Percentiles rank a stretch among this genome's conserved stretches.
phyloP scores from a whole-genome alignment of 2,113 vertebrate genomes.

The Labeo rohita region DNA sequence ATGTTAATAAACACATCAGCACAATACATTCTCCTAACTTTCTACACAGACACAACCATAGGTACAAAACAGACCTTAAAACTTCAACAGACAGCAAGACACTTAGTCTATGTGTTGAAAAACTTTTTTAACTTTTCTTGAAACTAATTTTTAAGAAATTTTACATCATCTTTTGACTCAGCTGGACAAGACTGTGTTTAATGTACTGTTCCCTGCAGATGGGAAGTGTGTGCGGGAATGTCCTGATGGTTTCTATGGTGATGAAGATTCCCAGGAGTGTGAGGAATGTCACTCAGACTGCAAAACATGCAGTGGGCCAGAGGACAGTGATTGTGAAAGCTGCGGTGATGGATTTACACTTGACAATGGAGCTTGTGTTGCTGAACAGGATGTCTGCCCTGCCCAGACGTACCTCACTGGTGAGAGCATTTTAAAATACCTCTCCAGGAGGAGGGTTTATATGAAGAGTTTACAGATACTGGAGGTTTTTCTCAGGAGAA shows the following conservation, averaged over 20 bases:
- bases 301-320: constrained; percentile 75
- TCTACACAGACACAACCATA: no score
- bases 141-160: no score
- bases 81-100: no score
- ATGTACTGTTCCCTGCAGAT: constrained; percentile 59
- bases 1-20: no score
- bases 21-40: no score
- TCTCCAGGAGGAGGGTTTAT: no score
- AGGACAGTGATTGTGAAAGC: constrained; percentile 72
- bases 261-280: constrained; percentile 81
- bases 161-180: not conserved
- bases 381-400: constrained; percentile 60
- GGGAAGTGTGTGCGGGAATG: constrained; percentile 71
- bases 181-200: not conserved
- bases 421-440: constrained; percentile 64
- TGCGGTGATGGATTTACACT: constrained; percentile 71
- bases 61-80: no score
- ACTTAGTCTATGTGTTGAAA: no score
- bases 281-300: constrained; percentile 84
- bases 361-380: constrained; percentile 72
- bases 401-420: constrained; percentile 76
- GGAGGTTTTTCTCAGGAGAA: no score
- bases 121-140: no score
- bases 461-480: no score
- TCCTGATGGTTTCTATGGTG: constrained; percentile 71